Base-by-base conservation (phyloP, 2,113 vertebrate species). In the Tympanuchus pallidicinctus region DNA sequence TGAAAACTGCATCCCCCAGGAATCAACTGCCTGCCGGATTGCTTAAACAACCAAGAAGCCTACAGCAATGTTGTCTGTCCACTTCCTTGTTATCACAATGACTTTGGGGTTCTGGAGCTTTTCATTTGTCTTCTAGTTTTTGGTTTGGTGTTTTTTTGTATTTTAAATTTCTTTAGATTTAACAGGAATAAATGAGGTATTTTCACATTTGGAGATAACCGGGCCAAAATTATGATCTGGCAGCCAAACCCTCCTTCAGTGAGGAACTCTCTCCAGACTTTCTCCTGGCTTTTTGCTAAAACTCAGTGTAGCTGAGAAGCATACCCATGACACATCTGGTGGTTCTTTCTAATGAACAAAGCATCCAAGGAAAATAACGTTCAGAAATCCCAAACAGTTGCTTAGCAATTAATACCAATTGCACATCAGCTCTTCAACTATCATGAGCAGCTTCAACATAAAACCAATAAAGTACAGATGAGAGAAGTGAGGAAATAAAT, bases 1-100 rank as follows among this genome's bases (percentile, higher is more conserved):
- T 75, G 74, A 17, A 74, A 92, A 75, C 13, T 12, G 27, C 16
- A 36, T 60, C 65, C 73, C 80, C 56, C 11, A 0, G 66, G 77
- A 72, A 63, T 67, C 52, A 8, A 6, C 61, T 38, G 45, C 45
- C 69, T 70, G 50, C 84, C 54, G 50, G 47, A 32, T 6, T 77
- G 56, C 40, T 85, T 52, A 38, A 21, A 30, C 2, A 50, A 5
- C 38, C 27, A 88, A 88, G 82, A 91, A 74, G 42, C 36, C 12
- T 75, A 32, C 81, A 67, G 0, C 38, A 84, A 45, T 0, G 1
- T 16, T 56, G 57, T 38, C 21, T 42, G 17, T 3, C 42, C 0
- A 0, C 40, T 43, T 43, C 18, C 50, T 76, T 47, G 7, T 13
- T 12, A 71, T 64, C 27, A 54, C 56, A 67, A 43, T 40, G 36